These are phyloP conservation scores for Himantopus leucocephalus DNA, from an alignment of 2,113 vertebrate species.

Conservation along the genomic window DNA sequence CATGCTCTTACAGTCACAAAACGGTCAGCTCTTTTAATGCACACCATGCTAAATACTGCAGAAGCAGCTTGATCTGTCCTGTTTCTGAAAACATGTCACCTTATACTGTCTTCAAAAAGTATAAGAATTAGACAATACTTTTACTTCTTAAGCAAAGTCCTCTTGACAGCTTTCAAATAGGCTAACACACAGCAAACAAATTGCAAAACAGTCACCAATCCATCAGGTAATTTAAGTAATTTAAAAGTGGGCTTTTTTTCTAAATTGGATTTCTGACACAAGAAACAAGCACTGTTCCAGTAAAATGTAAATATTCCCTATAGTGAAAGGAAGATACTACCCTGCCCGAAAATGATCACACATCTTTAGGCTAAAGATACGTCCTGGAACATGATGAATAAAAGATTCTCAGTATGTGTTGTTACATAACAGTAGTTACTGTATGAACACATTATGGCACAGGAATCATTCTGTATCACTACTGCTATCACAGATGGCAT, in stretches of 20 bases:
- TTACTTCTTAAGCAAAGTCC: neutral
- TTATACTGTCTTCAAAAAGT: neutral
- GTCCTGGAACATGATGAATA: neutral
- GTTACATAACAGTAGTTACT: neutral
- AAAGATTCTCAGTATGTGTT: neutral
- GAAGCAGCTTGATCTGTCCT: neutral
- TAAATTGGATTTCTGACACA: neutral
- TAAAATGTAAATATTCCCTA: neutral
- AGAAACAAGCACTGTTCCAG: neutral
- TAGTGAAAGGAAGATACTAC: neutral
- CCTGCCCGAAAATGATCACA: neutral
- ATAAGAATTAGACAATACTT: neutral
- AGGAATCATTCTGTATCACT: neutral
- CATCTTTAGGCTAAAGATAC: neutral
- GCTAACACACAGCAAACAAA: neutral
- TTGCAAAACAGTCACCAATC: neutral
- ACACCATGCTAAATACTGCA: neutral
- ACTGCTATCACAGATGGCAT: neutral
- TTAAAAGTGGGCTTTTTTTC: neutral
- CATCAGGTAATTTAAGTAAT: neutral
- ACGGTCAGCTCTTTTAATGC: neutral
- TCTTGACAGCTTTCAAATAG: neutral
- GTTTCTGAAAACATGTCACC: neutral
- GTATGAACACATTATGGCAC: neutral
- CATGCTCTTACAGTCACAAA: neutral